Base-by-base conservation (phyloP, 1,140 invertebrate genomes). In the Polypedilum pembai region DNA sequence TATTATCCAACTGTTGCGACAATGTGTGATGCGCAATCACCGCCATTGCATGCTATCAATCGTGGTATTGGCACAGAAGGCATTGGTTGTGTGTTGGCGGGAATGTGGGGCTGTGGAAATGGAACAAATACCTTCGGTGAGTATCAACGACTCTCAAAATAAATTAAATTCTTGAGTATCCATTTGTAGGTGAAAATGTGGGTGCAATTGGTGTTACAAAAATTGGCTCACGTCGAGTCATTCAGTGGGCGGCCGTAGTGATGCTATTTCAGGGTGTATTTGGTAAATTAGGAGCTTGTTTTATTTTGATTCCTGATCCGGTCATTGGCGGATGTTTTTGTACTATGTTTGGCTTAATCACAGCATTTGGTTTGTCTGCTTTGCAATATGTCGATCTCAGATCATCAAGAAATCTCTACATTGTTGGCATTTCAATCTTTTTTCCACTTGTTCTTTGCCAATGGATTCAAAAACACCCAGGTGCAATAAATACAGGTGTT, bases 261-360 rank as follows among this genome's bases (percentile, higher is more conserved):
- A 94, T 94, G 91, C 83, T 95, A 0, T 74, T 92, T 0, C 90
- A 94, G 80, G 92, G 92, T 0, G 80, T 93, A 4, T 87, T 94
- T 73, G 90, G 91, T 65, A 93, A 95, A 82, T 88, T 95, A 78
- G 91, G 92, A 8, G 93, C 92, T 0, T 83, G 94, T 4, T 94
- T 96, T 79, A 91, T 94, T 69, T 91, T 94, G 73, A 95, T 96
- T 74, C 94, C 94, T 3, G 90, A 92, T 79, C 92, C 93, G 0
- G 89, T 95, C n/a, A 87, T 95, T 1, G 94, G 93, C 0, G 94
- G 94, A 3, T 87, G 93, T 74, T 93, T 94, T 81, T 92, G 92
- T 77, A 87, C 94, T 2, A 92, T 93, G 88, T 94, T 94, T 80
- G 92, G 92, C 40, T 92, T 94, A 89, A 92, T 94, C 75, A 86